Evolutionary conservation across 2,797 vertebrate genomes (phyloP).

Genomic region (Paedocypris micromegethes): DNA sequence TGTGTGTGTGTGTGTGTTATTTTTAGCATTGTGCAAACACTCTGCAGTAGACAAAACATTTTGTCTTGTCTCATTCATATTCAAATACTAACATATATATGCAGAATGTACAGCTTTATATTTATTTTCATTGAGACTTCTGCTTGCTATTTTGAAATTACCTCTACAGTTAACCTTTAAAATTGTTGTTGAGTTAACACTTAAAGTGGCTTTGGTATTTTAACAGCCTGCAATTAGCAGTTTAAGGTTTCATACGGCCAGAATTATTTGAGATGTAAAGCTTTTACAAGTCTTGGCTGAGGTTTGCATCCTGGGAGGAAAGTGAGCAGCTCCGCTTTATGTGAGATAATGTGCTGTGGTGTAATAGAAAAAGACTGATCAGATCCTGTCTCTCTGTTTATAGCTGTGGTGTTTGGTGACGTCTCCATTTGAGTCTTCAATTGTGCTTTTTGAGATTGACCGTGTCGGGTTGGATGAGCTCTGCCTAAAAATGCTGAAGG

Average conservation of each 20-base stretch:
- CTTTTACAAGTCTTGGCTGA: slow-evolving; percentile 46
- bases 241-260: slow-evolving; percentile 47
- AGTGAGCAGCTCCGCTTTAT: slow-evolving; percentile 30
- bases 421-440: slow-evolving; percentile 70
- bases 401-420: slow-evolving; percentile 75
- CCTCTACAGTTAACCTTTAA: slow-evolving; percentile 18
- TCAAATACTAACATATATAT: too few species aligned
- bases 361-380: slow-evolving; percentile 26
- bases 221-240: slow-evolving; percentile 47
- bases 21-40: too few species aligned
- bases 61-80: too few species aligned
- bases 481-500: slow-evolving; percentile 39
- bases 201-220: slow-evolving; percentile 25
- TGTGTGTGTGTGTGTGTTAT: too few species aligned
- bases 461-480: slow-evolving; percentile 36
- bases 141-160: neutral
- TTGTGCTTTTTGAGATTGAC: slow-evolving; percentile 69
- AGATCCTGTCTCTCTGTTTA: slow-evolving; percentile 9
- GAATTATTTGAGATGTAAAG: slow-evolving; percentile 47
- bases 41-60: too few species aligned
- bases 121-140: neutral
- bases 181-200: slow-evolving; percentile 23
- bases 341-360: slow-evolving; percentile 32
- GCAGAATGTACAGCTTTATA: too few species aligned
- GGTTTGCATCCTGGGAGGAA: slow-evolving; percentile 44